Evolutionary conservation across 2,888 invertebrate genomes (phyloP), one percentile per base, ranked within the genome.

Genomic region (Molorchus minor): DNA sequence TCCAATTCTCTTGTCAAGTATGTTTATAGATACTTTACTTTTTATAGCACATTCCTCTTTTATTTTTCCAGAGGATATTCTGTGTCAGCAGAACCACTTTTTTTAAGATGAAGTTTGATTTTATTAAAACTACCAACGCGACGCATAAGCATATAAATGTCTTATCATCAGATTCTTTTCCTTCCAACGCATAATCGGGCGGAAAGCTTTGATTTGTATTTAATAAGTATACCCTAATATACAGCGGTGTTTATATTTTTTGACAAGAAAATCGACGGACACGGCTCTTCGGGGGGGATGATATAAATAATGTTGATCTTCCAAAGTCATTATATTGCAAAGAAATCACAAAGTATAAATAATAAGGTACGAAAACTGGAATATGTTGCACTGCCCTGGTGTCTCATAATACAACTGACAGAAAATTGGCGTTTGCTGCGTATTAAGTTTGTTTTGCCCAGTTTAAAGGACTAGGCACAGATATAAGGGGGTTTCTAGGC

Each of bases 11-110:
- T 21, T 25, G 2, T 10, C n/a, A n/a, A n/a, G n/a, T 16, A 15
- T 20, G 21, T 51, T 51, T 51, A 51, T 51, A 7, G 46, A 35
- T 12, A 46, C 33, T 52, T 52, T 52, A 52, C n/a, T 41, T 41
- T 41, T 52, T 52, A 52, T 30, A 16, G 17, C 41, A 41, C 41
- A 21, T 52, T 30, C 17, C 52, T 33, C 33, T 21, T 41, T 52
- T 41, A 30, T 52, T 52, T 49, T 52, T 52, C 20, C 15, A 29
- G 40, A 52, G 29, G 29, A 40, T 41, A 25, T 38, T 52, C 52
- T 29, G 17, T 41, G 40, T 52, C 40, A 52, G 52, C 52, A 41
- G 20, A 25, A 29, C 25, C 16, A 45, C 30, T 30, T 45, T 25
- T 17, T 20, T 41, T 29, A 17, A 19, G 47, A 36, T 16, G 19